These are phyloP conservation scores for Drosophila persimilis DNA, from an alignment of 1,140 invertebrate genomes.

Conservation along the genomic window DNA sequence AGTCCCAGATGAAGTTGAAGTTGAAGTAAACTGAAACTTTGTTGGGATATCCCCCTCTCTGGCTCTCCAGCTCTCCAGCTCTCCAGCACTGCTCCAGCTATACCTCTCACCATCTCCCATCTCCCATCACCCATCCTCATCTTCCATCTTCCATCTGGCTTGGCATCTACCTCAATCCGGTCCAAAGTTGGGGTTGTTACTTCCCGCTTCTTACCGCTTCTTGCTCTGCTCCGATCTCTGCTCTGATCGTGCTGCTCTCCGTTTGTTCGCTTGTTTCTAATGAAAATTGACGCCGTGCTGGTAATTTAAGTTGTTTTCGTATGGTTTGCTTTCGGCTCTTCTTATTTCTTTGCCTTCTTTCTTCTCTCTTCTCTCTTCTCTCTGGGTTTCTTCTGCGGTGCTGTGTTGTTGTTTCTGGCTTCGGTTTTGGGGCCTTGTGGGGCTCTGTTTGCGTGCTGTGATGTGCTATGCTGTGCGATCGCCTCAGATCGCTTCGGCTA, in stretches of 20 bases:
- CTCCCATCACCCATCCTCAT: constrained; percentile 1
- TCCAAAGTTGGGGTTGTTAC: constrained; percentile 25
- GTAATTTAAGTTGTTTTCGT: constrained; percentile 79
- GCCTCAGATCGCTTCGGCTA: constrained; percentile 14
- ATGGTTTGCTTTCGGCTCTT: constrained; percentile 41
- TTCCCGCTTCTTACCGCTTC: constrained; percentile 4
- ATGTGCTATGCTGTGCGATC: constrained; percentile 31
- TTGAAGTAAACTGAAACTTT: constrained; percentile 27
- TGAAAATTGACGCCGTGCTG: constrained; percentile 79
- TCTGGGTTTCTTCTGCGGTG: neutral
- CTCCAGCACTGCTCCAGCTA: neutral
- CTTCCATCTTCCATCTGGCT: constrained; percentile 11
- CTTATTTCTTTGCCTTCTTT: constrained; percentile 34
- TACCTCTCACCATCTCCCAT: too few relatives aligned
- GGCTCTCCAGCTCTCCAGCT: constrained; percentile 15
- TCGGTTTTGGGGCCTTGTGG: constrained; percentile 15
- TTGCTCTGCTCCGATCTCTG: constrained; percentile 27
- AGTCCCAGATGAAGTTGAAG: neutral
- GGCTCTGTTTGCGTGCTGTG: constrained; percentile 28
- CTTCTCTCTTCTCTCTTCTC: constrained; percentile 11
- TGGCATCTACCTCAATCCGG: constrained; percentile 44
- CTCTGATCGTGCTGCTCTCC: constrained; percentile 29
- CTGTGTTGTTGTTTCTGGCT: constrained; percentile 4
- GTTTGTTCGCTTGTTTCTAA: constrained; percentile 66
- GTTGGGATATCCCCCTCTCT: constrained; percentile 23